These are phyloP conservation scores for Argyra leucocephala DNA, from an alignment of 2,888 invertebrate species.

Conservation along the genomic window DNA sequence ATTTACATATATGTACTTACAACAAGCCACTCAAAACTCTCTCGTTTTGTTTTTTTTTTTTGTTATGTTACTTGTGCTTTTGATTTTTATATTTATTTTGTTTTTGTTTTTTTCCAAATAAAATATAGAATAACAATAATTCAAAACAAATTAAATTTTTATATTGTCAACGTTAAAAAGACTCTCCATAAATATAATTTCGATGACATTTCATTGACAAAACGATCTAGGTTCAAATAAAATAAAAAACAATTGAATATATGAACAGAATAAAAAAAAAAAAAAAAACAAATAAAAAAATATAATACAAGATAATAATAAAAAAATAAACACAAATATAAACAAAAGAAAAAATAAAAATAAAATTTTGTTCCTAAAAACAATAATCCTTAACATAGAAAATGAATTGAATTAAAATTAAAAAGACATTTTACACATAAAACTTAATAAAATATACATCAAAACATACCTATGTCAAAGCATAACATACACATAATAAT, in stretches of 20 bases:
- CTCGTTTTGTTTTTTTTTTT: too few relatives aligned
- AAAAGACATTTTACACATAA: slow-evolving; percentile 1
- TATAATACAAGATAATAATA: background rate
- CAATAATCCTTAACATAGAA: background rate
- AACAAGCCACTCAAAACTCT: too few relatives aligned
- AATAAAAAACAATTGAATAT: too few relatives aligned
- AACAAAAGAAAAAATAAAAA: too few relatives aligned
- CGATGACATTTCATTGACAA: slow-evolving; percentile 1
- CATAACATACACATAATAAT: too few relatives aligned
- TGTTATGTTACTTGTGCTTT: too few relatives aligned
- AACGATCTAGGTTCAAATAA: background rate
- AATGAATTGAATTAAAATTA: slow-evolving; percentile 4
- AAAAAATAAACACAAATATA: too few relatives aligned
- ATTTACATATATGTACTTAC: too few relatives aligned
- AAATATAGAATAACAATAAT: slow-evolving; percentile 3
- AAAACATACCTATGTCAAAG: too few relatives aligned
- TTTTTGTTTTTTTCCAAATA: too few relatives aligned
- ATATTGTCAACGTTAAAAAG: background rate
- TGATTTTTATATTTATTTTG: too few relatives aligned
- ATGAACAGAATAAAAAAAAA: too few relatives aligned
- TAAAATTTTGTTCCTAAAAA: background rate
- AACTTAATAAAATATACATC: background rate
- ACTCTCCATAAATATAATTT: background rate
- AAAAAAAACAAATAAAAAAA: background rate
- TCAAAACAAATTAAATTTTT: slow-evolving; percentile 3